Base-by-base conservation (phyloP, 2,888 invertebrate species). In the Lasioglossum oenotherae region DNA sequence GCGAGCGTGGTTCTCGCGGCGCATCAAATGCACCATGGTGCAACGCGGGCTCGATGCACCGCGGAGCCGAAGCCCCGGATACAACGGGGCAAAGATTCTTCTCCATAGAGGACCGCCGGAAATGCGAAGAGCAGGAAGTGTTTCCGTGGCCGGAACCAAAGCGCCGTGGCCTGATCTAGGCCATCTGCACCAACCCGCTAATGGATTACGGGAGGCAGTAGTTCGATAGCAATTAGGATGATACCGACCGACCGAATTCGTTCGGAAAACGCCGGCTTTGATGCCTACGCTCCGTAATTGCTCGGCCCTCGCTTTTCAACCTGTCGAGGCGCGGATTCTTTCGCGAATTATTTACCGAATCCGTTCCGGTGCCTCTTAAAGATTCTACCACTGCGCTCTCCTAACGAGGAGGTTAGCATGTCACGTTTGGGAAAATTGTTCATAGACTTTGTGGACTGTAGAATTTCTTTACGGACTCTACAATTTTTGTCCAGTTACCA, bases 161-260 rank as follows among this genome's bases (percentile, higher is more conserved):
- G 69, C 69, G 60, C 41, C 67, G 31, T 35, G 60, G 31, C 41
- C 49, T 72, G 80, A 87, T 87, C 85, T 82, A 82, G 85, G 82
- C 80, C 85, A 82, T 80, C 78, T 72, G 69, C 74, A 44, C 64
- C 53, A 23, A n/a, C 77, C 19, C 77, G 85, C 85, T 87, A 87
- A 87, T 87, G 86, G 85, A 87, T 87, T 87, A 82, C 86, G 72
- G 60, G 60, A 75, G 75, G 49, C 85, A 10, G 53, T 23, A 8
- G 77, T 60, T 76, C 86, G 78, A 86, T 86, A 79, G 82, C 82
- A 87, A 85, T 87, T 85, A 82, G 85, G 85, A 82, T 85, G 78
- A 85, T 82, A 85, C 85, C 76, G 78, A 69, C 14, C 44, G 31
- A 16, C 49, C 44, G 35, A 10, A 74, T 38, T 5, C 60, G 23